Evolutionary conservation across 1,140 invertebrate genomes (phyloP).

Genomic region (Leptinotarsa defecta): DNA sequence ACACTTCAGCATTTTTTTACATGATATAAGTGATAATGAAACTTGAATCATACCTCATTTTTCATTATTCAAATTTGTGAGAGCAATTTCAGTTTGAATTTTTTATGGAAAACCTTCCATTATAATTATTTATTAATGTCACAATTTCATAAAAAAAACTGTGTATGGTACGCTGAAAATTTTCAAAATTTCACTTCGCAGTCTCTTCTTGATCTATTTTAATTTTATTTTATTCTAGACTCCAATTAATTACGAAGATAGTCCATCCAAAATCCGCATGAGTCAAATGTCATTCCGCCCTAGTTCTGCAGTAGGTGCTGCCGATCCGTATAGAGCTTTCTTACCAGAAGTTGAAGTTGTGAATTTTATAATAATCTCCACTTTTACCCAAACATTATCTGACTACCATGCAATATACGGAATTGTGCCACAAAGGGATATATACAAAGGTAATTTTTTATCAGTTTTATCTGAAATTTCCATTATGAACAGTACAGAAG

Average conservation of each 20-base stretch:
- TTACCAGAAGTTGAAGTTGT: slow-evolving; percentile 37
- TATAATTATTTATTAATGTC: not conserved
- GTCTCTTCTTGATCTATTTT: not conserved
- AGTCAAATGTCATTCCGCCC: not conserved
- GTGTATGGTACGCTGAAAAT: not conserved
- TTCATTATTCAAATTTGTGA: too few relatives aligned
- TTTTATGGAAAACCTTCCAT: not conserved
- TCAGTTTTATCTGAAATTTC: too few relatives aligned
- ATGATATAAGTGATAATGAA: too few relatives aligned
- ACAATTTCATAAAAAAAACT: not conserved
- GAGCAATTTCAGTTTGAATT: too few relatives aligned
- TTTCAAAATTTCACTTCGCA: not conserved
- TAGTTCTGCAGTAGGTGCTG: not conserved
- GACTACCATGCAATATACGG: slow-evolving; percentile 31
- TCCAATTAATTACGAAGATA: not conserved
- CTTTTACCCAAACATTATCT: slow-evolving; percentile 23
- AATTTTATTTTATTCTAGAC: not conserved
- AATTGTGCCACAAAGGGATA: slow-evolving; percentile 34
- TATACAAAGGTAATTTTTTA: slow-evolving; percentile 34
- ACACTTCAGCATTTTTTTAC: too few relatives aligned
- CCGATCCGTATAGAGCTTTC: slow-evolving; percentile 6
- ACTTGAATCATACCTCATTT: too few relatives aligned
- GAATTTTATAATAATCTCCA: slow-evolving; percentile 31
- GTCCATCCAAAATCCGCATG: not conserved
- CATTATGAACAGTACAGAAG: too few relatives aligned